These are phyloP conservation scores for Falco cherrug DNA, from an alignment of 2,797 vertebrate genomes.

Conservation along the genomic window DNA sequence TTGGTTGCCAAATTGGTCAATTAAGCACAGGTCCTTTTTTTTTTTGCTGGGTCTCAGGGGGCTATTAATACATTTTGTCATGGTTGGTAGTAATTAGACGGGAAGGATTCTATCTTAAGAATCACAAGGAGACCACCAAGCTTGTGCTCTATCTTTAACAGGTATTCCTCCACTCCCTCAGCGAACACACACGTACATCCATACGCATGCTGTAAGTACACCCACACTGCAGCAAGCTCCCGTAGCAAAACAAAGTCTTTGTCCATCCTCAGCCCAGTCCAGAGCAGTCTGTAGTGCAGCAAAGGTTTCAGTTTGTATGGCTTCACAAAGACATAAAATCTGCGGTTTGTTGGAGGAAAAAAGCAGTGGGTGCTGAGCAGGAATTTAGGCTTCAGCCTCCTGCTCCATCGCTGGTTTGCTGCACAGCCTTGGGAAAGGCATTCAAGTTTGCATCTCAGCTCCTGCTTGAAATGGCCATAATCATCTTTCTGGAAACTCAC, in stretches of 20 bases:
- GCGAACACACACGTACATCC: fast-evolving
- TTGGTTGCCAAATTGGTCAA: neutral
- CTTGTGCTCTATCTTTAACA: neutral
- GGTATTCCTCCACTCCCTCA: neutral
- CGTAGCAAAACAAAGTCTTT: neutral
- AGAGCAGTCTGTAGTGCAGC: neutral
- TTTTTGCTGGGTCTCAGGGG: neutral
- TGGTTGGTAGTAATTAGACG: neutral
- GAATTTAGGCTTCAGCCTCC: neutral
- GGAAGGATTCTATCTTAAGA: neutral
- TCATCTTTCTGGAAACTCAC: neutral
- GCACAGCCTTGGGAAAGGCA: neutral
- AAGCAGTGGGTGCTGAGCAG: neutral
- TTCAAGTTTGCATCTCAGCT: neutral
- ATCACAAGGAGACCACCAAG: conserved; percentile 39
- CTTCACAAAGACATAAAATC: neutral
- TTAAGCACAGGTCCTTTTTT: neutral
- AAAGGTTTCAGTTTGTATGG: neutral
- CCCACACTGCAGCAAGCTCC: neutral
- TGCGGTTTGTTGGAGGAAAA: neutral
- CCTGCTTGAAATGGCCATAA: neutral
- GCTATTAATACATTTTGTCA: neutral
- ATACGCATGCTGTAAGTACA: neutral
- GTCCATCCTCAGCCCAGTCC: neutral
- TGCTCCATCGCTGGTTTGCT: neutral